Evolutionary conservation across 2,797 vertebrate species (phyloP), one percentile per base, ranked within the genome.

Genomic region (Molossus alvarezi): DNA sequence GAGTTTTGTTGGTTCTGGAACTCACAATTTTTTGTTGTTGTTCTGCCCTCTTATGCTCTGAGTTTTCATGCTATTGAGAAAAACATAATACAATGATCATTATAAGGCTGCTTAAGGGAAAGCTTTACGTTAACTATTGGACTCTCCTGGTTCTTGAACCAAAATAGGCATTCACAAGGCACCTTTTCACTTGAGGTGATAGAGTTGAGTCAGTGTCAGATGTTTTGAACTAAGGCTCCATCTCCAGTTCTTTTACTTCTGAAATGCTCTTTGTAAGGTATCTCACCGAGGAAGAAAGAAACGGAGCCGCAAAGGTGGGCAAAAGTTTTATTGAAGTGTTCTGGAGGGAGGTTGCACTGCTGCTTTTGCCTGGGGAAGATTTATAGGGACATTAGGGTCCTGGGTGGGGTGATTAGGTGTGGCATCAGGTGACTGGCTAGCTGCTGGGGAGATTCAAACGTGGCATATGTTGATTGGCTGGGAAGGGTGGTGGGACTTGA

Each of bases 21-120:
- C 37, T 83, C 10, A 55, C 18, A 72, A 33, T 83, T 88, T 88
- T 81, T 91, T 94, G n/a, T 64, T 65, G 14, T 48, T 88, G 29
- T 5, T 58, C 12, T 83, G 37, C 72, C 77, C 29, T 93, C 60
- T 76, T 87, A 37, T 17, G 17, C 14, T 85, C 20, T 73, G 67
- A 91, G n/a, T 83, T 91, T 83, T 84, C 7, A 11, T 88, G 86
- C 53, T 76, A 11, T 79, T 72, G 88, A 57, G 72, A 83, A 88
- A 94, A 88, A 88, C 23, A 33, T 73, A 79, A 65, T 77, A 48
- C 67, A 75, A 17, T 25, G 48, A 21, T 67, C 53, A 76, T 67
- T 48, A 20, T 55, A 60, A 67, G 20, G 11, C 15, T 92, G 29
- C 33, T 86, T 88, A 87, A 76, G 45, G 60, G 27, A 75, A 33